Base-by-base conservation (phyloP, 2,113 vertebrate species). In the Rafetus swinhoei region DNA sequence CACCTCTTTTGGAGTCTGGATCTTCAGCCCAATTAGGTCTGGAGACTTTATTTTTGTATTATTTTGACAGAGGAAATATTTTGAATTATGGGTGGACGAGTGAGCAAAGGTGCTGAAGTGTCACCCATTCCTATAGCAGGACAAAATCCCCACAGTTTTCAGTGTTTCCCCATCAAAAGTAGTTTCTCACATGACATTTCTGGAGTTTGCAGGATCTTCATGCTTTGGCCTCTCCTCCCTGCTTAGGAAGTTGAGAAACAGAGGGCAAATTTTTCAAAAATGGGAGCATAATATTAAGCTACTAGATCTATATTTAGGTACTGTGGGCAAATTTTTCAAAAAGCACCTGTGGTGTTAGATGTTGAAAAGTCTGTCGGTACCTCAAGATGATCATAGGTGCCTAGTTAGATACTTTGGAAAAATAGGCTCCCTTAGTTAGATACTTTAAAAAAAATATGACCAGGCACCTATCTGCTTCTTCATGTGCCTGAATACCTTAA, bases 101-200 rank as follows among this genome's bases (percentile, higher is more conserved):
- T 9, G 9, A 81, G 3, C 1, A 0, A 53, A 25, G 6, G 6
- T 87, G 54, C 9, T 69, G 18, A 65, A 50, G 1, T 82, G 85
- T 27, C 22, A 76, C 14, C 2, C 6, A 24, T 5, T 55, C 1
- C 10, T 45, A 86, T 72, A 72, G 1, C 52, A 18, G 9, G 2
- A 0, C 1, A 60, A 39, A 82, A 14, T 32, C 5, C 9, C 6
- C 9, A 39, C 1, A 2, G 54, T 65, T 74, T 53, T 74, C n/a
- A 21, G 5, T 45, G 18, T 81, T 84, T 45, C 3, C 62, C 12
- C 81, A 4, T 52, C 69, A 32, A 6, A 60, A 72, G 50, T 4
- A 19, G 72, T 8, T 86, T 87, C 25, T 24, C 27, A 59, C 21
- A 81, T 89, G 22, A 79, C 4, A 1, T 0, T 87, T 54, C 56